phyloP scores from a whole-genome alignment of 2,888 invertebrate genomes.

The Coenonympha arcania region DNA sequence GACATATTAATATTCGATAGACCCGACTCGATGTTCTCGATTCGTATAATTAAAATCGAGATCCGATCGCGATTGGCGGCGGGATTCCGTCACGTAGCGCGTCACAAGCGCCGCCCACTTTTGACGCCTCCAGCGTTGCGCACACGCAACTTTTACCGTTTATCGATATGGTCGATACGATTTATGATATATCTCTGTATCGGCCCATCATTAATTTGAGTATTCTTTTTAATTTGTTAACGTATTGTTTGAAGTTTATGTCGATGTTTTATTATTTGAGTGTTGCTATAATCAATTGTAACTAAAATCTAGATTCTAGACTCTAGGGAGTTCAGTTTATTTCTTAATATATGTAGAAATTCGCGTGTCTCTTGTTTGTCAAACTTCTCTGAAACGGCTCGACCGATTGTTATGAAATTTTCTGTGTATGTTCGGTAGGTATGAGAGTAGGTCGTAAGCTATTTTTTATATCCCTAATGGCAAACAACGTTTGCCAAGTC shows the following conservation, averaged over 20 bases:
- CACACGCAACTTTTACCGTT: slow-evolving; percentile 51
- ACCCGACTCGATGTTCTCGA: slow-evolving; percentile 63
- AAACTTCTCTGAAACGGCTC: no score
- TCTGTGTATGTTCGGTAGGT: no score
- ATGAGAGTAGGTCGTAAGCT: no score
- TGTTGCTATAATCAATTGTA: no score
- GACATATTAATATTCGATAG: slow-evolving; percentile 71
- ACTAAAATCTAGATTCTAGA: no score
- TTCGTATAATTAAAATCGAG: slow-evolving; percentile 73
- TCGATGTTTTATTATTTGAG: not conserved
- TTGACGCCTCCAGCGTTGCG: slow-evolving; percentile 71
- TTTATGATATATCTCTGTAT: slow-evolving; percentile 21
- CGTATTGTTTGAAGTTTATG: not conserved
- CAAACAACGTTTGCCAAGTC: no score
- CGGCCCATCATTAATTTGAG: slow-evolving; percentile 25
- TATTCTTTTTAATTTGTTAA: slow-evolving; percentile 7
- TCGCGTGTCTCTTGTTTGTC: no score
- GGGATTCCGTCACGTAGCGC: slow-evolving; percentile 70
- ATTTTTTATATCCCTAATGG: no score
- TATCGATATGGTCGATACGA: no score
- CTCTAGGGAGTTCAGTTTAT: no score
- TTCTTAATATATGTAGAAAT: no score
- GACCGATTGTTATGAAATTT: no score
- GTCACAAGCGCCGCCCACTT: slow-evolving; percentile 69
- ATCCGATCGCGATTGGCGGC: slow-evolving; percentile 64